Conservation (phyloP, 2,113 vertebrate genomes). For the Alethe diademata region DNA sequence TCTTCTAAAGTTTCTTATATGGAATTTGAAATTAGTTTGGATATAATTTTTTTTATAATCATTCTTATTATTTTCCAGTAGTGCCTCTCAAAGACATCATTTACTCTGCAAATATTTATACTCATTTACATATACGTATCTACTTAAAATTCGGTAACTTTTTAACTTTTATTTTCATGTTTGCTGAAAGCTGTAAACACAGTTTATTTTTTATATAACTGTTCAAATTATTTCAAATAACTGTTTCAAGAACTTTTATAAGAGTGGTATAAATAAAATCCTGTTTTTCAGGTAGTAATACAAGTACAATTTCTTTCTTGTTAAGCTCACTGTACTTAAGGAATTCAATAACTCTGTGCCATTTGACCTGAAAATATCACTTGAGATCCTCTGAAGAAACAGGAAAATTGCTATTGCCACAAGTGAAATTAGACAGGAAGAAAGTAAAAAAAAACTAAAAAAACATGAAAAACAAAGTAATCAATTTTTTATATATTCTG, state of each 20-base stretch:
- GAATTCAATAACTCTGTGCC: neutral
- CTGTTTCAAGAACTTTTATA: neutral
- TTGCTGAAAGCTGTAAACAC: neutral
- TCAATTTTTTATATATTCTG: neutral
- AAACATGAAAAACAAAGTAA: neutral
- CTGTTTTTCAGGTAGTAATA: neutral
- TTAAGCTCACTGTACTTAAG: neutral
- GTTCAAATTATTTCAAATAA: neutral
- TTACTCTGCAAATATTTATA: neutral
- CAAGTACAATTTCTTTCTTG: neutral
- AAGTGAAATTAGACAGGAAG: conserved; percentile 22
- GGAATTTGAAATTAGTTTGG: neutral
- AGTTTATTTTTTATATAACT: neutral
- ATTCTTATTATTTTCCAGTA: neutral
- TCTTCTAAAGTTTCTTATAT: neutral
- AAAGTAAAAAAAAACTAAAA: neutral
- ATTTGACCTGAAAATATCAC: neutral
- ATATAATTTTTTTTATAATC: neutral
- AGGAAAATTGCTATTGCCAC: neutral
- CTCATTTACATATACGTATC: neutral
- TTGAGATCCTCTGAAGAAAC: conserved; percentile 10
- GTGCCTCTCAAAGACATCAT: neutral
- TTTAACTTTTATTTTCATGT: neutral
- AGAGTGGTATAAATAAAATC: neutral
- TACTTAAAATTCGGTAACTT: neutral